These are phyloP conservation scores for Haplotaxodon microlepis DNA, from an alignment of 2,113 vertebrate species.

Conservation along the genomic window DNA sequence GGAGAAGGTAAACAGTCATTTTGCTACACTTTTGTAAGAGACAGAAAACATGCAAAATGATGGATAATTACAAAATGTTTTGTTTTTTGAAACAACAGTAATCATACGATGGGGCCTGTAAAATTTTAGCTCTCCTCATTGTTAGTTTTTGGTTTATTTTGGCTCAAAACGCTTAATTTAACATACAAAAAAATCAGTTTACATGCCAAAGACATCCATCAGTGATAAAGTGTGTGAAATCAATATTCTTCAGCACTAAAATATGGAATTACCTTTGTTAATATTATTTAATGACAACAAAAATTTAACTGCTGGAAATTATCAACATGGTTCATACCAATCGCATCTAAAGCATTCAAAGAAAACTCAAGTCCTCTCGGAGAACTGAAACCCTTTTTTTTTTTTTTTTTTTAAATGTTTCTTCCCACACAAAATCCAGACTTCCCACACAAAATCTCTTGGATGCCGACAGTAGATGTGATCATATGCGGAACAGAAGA, in stretches of 20 bases:
- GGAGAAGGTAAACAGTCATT: neutral
- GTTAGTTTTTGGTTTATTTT: neutral
- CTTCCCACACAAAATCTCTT: constrained; percentile 1
- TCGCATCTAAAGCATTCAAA: neutral
- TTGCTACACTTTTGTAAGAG: neutral
- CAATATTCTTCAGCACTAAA: neutral
- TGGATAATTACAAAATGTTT: neutral
- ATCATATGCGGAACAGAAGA: neutral
- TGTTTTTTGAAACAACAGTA: neutral
- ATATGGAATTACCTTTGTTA: neutral
- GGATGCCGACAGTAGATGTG: neutral
- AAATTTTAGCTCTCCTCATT: neutral
- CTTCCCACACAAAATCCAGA: constrained; percentile 8
- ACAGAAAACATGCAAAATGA: neutral
- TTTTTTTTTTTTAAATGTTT: neutral
- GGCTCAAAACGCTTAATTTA: neutral
- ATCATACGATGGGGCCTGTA: neutral
- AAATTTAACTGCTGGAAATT: neutral
- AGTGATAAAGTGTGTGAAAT: neutral
- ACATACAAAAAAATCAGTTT: neutral
- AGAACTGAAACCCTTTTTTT: neutral
- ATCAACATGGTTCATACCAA: neutral
- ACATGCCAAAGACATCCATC: neutral
- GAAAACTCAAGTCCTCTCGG: neutral
- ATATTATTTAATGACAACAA: neutral